Conservation (phyloP, 1,140 invertebrate species). For the Samia ricini region DNA sequence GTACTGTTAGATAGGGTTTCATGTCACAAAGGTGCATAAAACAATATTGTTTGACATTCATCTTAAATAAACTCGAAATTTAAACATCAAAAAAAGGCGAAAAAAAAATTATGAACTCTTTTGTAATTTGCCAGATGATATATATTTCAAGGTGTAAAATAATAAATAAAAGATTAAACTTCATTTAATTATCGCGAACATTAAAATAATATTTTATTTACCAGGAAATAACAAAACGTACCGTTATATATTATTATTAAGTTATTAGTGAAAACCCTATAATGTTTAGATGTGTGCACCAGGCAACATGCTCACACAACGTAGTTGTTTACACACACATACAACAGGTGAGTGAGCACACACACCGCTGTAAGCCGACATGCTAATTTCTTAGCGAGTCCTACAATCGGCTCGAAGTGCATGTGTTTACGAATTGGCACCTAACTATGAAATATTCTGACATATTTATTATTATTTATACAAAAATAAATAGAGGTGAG, state of each 20-base stretch:
- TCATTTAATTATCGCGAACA: too few species aligned
- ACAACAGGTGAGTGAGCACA: conserved; percentile 25
- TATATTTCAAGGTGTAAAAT: too few species aligned
- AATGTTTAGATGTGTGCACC: conserved; percentile 8
- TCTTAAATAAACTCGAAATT: too few species aligned
- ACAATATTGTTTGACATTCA: too few species aligned
- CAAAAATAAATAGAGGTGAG: background rate
- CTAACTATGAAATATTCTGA: conserved; percentile 14
- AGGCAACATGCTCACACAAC: conserved; percentile 11
- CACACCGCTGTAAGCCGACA: conserved; percentile 39
- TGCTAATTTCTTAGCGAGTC: conserved; percentile 56
- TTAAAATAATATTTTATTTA: too few species aligned
- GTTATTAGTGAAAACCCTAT: background rate
- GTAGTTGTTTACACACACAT: conserved; percentile 17
- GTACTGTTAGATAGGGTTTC: too few species aligned
- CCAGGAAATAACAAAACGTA: background rate
- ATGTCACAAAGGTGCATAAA: too few species aligned
- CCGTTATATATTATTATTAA: background rate
- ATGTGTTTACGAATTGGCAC: conserved; percentile 21
- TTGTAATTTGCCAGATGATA: too few species aligned
- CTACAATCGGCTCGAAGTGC: conserved; percentile 21
- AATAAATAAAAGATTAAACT: too few species aligned
- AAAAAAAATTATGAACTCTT: too few species aligned
- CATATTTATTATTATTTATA: conserved; percentile 11
- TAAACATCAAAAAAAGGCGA: too few species aligned